Evolutionary conservation across 2,888 invertebrate genomes (phyloP).

Genomic region (Schizotus pectinicornis): DNA sequence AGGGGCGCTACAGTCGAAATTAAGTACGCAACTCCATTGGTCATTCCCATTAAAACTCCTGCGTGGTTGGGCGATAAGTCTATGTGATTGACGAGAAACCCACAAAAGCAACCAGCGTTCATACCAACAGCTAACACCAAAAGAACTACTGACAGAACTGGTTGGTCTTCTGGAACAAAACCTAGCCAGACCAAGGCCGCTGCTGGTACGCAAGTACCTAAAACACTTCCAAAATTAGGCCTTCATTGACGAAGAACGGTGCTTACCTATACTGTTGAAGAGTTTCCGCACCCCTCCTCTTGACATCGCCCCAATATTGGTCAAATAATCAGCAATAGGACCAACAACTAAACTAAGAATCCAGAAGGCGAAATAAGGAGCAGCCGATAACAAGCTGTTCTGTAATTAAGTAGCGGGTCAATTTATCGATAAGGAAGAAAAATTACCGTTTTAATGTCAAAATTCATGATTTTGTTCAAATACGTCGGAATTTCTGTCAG

Average conservation of each 20-base stretch:
- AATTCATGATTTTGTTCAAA: conserved; percentile 73
- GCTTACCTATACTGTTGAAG: conserved; percentile 58
- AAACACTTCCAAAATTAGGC: too few relatives aligned
- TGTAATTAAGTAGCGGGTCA: conserved; percentile 47
- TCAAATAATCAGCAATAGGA: conserved; percentile 65
- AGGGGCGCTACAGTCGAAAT: conserved; percentile 82
- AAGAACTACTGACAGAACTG: conserved; percentile 67
- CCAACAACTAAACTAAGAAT: conserved; percentile 73
- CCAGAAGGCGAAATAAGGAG: conserved; percentile 77
- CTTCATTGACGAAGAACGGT: neutral
- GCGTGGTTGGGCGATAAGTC: conserved; percentile 86
- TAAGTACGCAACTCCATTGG: conserved; percentile 77
- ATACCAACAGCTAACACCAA: conserved; percentile 76
- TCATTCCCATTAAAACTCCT: conserved; percentile 84
- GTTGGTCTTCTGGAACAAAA: conserved; percentile 63
- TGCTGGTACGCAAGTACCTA: conserved; percentile 73
- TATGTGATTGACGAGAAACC: conserved; percentile 80
- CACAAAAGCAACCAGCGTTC: conserved; percentile 76
- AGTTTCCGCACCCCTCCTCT: conserved; percentile 65
- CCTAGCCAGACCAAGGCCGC: conserved; percentile 67
- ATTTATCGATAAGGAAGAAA: neutral
- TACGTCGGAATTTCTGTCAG: conserved; percentile 83
- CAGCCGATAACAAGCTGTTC: conserved; percentile 71
- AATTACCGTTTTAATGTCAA: conserved; percentile 62
- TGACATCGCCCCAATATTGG: conserved; percentile 55